Percentiles rank a stretch among this genome's conserved stretches.
Conservation (phyloP, 2,888 invertebrate species). For the Harpalus rufipes region DNA sequence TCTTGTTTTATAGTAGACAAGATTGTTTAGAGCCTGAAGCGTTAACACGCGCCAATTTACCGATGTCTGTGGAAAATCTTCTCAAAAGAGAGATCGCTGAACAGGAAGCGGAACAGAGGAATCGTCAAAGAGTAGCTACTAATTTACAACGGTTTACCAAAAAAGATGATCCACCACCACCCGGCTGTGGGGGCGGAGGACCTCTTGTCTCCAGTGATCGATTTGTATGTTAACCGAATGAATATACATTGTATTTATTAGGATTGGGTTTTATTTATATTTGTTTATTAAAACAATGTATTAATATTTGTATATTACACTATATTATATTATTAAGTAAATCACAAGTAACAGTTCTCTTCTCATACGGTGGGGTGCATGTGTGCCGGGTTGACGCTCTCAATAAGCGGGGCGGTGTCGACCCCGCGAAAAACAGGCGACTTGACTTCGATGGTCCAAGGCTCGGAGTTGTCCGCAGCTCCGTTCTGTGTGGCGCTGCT, state of each 20-base stretch:
- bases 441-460: slow-evolving; percentile 74
- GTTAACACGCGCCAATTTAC: slow-evolving; percentile 72
- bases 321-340: slow-evolving; percentile 62
- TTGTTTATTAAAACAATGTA: slow-evolving; percentile 62
- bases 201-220: slow-evolving; percentile 74
- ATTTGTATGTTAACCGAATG: slow-evolving; percentile 75
- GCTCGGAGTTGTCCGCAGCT: slow-evolving; percentile 73
- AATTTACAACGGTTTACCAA: slow-evolving; percentile 74
- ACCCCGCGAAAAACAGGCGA: slow-evolving; percentile 56
- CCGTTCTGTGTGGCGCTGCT: slow-evolving; percentile 71
- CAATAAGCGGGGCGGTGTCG: slow-evolving; percentile 60
- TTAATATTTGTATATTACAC: slow-evolving; percentile 67
- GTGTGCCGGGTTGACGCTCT: slow-evolving; percentile 56
- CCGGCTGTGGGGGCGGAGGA: slow-evolving; percentile 78
- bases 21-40: slow-evolving; percentile 73
- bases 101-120: slow-evolving; percentile 72
- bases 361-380: slow-evolving; percentile 59
- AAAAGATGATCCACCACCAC: slow-evolving; percentile 79
- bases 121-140: slow-evolving; percentile 71
- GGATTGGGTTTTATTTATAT: slow-evolving; percentile 65
- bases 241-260: slow-evolving; percentile 58
- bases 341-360: slow-evolving; percentile 65
- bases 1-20: slow-evolving; percentile 85
- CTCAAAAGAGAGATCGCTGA: slow-evolving; percentile 74
- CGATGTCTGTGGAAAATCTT: slow-evolving; percentile 72